Evolutionary conservation across 1,140 invertebrate species (phyloP).

Genomic region (Drosophila obscura): DNA sequence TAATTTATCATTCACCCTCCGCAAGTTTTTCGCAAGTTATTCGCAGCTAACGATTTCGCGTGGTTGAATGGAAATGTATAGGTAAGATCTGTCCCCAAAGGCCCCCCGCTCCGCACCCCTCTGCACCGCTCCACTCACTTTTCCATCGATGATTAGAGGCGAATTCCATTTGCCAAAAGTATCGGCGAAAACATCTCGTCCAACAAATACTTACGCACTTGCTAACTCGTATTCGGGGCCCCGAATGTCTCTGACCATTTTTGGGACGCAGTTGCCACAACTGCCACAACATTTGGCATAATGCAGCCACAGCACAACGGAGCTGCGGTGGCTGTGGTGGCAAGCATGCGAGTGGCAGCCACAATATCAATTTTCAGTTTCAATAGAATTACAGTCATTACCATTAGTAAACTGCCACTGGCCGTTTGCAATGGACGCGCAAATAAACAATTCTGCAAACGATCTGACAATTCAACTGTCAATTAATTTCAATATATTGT

Average conservation of each 20-base stretch:
- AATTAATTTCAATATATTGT: constrained; percentile 83
- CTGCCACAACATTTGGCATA: constrained; percentile 76
- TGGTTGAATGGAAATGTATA: constrained; percentile 3
- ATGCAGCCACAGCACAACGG: constrained; percentile 24
- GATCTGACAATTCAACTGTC: constrained; percentile 81
- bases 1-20: constrained; percentile 2
- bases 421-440: constrained; percentile 25
- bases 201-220: constrained; percentile 57
- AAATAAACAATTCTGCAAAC: constrained; percentile 79
- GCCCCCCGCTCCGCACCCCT: not conserved
- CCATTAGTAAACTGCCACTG: constrained; percentile 80
- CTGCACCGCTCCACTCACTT: not conserved
- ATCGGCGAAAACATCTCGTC: constrained; percentile 50
- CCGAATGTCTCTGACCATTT: constrained; percentile 57
- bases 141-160: constrained; percentile 30
- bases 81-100: not conserved
- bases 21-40: not conserved
- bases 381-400: constrained; percentile 80
- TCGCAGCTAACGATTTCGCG: not conserved
- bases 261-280: constrained; percentile 49
- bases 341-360: constrained; percentile 29
- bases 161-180: constrained; percentile 46
- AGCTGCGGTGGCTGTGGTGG: constrained; percentile 3
- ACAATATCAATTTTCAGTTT: constrained; percentile 80
- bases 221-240: constrained; percentile 20